Evolutionary conservation across 2,113 vertebrate genomes (phyloP).

Genomic region (Taurulus bubalis): DNA sequence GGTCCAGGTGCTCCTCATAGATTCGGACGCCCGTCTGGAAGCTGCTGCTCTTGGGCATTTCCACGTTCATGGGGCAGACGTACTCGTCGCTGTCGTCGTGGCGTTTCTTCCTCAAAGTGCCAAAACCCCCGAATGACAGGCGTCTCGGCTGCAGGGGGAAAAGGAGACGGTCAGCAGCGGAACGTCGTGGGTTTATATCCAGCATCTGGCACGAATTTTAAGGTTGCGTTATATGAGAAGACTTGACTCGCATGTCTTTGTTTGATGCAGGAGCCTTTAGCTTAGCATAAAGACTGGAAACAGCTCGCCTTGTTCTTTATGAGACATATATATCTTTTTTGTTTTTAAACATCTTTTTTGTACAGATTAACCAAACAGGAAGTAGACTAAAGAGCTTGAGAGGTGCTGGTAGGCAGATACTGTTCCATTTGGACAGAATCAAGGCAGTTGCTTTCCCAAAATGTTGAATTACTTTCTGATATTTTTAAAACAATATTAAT

Average conservation of each 20-base stretch:
- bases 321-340: not conserved
- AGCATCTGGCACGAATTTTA: too few species aligned
- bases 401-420: too few species aligned
- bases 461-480: too few species aligned
- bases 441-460: too few species aligned
- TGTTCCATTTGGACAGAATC: too few species aligned
- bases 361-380: too few species aligned
- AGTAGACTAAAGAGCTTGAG: too few species aligned
- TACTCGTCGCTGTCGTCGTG: constrained; percentile 93
- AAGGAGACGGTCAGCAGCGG: not conserved
- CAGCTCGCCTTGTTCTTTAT: not conserved
- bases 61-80: constrained; percentile 94
- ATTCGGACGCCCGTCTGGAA: constrained; percentile 83
- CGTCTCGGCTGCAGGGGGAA: constrained; percentile 88
- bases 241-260: not conserved
- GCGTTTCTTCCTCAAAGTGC: constrained; percentile 92
- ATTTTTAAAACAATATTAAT: too few species aligned
- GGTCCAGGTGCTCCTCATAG: constrained; percentile 89
- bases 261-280: not conserved
- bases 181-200: not conserved
- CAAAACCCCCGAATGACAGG: constrained; percentile 91
- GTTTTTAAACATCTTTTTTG: too few species aligned
- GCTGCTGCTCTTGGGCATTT: constrained; percentile 84
- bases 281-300: not conserved
- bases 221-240: too few species aligned